A percentile compares a stretch with the other conserved stretches of the same genome.
Evolutionary conservation across 2,113 vertebrate species (phyloP).

Genomic region (Columbina picui): DNA sequence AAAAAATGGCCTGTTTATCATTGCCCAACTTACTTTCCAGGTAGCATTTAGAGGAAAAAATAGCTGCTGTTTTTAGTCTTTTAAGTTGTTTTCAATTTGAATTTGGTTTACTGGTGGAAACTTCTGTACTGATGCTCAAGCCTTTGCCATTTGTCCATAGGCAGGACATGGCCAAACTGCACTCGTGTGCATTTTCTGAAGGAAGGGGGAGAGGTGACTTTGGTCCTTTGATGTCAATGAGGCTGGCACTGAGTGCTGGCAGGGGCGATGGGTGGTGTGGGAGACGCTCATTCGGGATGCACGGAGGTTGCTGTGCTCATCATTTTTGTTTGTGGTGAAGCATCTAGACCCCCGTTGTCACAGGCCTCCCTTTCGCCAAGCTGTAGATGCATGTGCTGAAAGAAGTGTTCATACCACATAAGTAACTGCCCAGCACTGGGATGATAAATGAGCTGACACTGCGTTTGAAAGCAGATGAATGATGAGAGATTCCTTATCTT

Average conservation of each 20-base stretch:
- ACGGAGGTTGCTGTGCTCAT: not conserved
- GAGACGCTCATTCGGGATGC: not conserved
- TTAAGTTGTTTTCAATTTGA: not conserved
- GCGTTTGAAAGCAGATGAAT: not conserved
- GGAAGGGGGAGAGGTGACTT: not conserved
- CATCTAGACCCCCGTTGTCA: not conserved
- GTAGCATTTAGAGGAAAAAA: not conserved
- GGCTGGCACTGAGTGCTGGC: not conserved
- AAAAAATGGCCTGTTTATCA: not conserved
- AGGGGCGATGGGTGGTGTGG: too few species aligned
- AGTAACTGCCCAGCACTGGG: not conserved
- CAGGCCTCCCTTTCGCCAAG: not conserved
- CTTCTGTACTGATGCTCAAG: not conserved
- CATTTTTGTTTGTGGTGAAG: not conserved
- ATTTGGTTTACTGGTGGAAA: not conserved
- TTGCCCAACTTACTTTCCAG: not conserved
- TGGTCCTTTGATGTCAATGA: not conserved
- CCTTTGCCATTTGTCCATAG: not conserved
- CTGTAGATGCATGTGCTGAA: not conserved
- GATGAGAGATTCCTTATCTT: not conserved
- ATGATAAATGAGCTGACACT: not conserved
- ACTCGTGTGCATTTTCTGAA: not conserved
- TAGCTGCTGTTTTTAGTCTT: not conserved
- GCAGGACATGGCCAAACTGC: not conserved
- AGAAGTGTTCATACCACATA: not conserved